Base-by-base conservation (phyloP, 2,113 vertebrate species). In the Corydoras maculifer region DNA sequence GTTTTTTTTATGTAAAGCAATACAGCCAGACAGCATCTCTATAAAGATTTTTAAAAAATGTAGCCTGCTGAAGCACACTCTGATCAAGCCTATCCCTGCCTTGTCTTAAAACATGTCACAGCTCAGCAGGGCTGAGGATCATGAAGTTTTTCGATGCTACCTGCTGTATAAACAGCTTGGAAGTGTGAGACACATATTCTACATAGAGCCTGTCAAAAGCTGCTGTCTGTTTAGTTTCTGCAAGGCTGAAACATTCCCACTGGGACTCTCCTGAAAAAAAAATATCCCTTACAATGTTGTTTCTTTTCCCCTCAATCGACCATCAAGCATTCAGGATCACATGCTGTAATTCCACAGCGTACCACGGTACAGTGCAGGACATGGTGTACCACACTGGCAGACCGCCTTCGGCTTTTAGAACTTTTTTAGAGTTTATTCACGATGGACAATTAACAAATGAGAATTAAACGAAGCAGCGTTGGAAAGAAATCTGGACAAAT, bases 151-250 rank as follows among this genome's bases (percentile, higher is more conserved):
- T 5, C 10, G 58, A 58, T 29, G 35, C 35, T 13, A 58, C 80
- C 80, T 83, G 81, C 75, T 81, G 80, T 64, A 72, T 63, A 58
- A 25, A 67, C 65, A 67, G 74, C 78, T 81, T 74, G 57, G 65
- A 67, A 12, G 60, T 55, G 6, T 81, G 72, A 85, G 53, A 79
- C 77, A 77, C 66, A 77, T 68, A 25, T 25, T 25, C 18, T 79
- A 79, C 75, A 78, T 79, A 78, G 54, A 58, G 59, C 65, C 72
- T 79, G 80, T 84, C 78, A 25, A 83, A 67, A 80, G 77, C 63
- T 69, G 77, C 70, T 62, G 73, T 80, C 57, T 74, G 48, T 72
- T 67, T 72, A 43, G 31, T 65, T 53, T 65, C 53, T 76, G 68
- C 73, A 76, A 53, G 76, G 70, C 18, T 25, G 18, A 25, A 31